Evolutionary conservation across 2,113 vertebrate species (phyloP).

Genomic region (Nothobranchius kuhntae): DNA sequence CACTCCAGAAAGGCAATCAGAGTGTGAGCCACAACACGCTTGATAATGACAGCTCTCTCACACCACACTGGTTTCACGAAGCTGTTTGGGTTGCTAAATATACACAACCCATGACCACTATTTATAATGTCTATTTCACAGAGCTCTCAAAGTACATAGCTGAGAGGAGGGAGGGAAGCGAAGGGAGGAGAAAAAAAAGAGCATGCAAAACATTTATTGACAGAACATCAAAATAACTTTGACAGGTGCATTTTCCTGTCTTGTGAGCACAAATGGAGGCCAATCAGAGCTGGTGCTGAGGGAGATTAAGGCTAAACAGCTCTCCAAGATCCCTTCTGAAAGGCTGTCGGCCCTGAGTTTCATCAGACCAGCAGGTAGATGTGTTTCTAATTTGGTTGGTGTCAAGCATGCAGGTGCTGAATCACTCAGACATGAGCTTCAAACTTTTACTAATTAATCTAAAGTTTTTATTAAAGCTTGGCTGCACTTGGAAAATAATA

Average conservation of each 20-base stretch:
- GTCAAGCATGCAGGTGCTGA: conserved; percentile 67
- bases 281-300: conserved; percentile 38
- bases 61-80: conserved; percentile 68
- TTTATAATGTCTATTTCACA: conserved; percentile 82
- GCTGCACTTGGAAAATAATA: conserved; percentile 77
- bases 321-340: conserved; percentile 8
- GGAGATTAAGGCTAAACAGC: conserved; percentile 8
- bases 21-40: conserved; percentile 44
- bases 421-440: conserved; percentile 54
- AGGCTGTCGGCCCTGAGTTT: conserved; percentile 27
- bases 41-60: conserved; percentile 61
- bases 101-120: conserved; percentile 83
- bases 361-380: conserved; percentile 35
- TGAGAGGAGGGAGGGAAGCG: conserved; percentile 17
- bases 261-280: conserved; percentile 27
- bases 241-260: conserved; percentile 64
- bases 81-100: conserved; percentile 81
- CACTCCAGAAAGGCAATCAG: conserved; percentile 54
- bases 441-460: conserved; percentile 45
- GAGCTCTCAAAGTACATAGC: conserved; percentile 62
- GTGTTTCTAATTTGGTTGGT: conserved; percentile 51
- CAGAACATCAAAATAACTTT: conserved; percentile 54
- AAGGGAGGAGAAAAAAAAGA: conserved; percentile 6
- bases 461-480: conserved; percentile 22
- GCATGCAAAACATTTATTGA: conserved; percentile 51